Evolutionary conservation across 2,113 vertebrate genomes (phyloP).

Genomic region (Phocoena phocoena): DNA sequence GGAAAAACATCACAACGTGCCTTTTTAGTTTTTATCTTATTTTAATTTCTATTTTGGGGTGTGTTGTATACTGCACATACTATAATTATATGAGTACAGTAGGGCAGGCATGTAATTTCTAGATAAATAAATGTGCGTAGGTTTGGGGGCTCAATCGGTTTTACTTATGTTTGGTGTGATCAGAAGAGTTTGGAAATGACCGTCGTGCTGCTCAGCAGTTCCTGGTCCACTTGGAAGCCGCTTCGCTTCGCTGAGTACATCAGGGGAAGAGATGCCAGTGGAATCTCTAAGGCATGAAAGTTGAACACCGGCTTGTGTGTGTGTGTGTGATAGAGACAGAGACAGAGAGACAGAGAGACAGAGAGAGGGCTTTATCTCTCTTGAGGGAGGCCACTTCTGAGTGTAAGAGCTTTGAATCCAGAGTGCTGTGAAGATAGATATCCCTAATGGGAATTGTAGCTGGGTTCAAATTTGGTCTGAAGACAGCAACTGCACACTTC

Average conservation of each 20-base stretch:
- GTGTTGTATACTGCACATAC: not conserved
- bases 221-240: not conserved
- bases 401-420: not conserved
- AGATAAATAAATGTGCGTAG: not conserved
- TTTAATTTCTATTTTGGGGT: not conserved
- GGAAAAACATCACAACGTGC: not conserved
- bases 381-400: not conserved
- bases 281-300: not conserved
- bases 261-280: not conserved
- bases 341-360: not conserved
- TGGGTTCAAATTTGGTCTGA: not conserved
- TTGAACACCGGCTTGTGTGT: not conserved
- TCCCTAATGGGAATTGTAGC: not conserved
- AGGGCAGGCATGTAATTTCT: rapidly evolving
- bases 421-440: rapidly evolving
- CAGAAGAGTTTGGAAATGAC: not conserved
- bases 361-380: not conserved
- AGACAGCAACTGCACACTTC: not conserved
- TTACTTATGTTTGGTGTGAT: no score
- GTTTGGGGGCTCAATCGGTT: not conserved
- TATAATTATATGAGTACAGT: not conserved
- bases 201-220: not conserved
- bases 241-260: not conserved
- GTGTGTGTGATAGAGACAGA: not conserved
- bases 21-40: not conserved